Conservation (phyloP, 2,888 invertebrate genomes). For the Plagodis dolabraria region DNA sequence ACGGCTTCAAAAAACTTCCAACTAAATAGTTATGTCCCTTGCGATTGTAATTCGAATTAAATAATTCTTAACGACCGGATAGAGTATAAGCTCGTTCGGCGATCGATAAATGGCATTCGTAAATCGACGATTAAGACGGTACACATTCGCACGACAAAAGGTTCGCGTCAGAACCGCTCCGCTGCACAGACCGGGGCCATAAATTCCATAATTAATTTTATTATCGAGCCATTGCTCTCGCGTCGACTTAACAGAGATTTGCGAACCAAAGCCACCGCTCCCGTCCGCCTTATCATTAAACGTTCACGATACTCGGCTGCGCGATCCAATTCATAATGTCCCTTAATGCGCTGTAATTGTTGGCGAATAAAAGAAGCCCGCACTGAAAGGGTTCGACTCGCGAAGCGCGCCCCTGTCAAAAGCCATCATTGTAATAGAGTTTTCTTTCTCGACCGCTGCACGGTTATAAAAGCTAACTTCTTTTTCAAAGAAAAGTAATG, state of each 20-base stretch:
- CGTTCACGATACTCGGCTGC: constrained; percentile 63
- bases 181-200: constrained; percentile 54
- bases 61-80: constrained; percentile 56
- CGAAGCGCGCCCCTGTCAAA: constrained; percentile 64
- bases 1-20: constrained; percentile 34
- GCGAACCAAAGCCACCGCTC: constrained; percentile 70
- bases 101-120: constrained; percentile 62
- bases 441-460: constrained; percentile 68
- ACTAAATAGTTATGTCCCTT: constrained; percentile 55
- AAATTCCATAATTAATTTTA: constrained; percentile 81
- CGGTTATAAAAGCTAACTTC: constrained; percentile 77
- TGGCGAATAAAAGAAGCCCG: constrained; percentile 65
- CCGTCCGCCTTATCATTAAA: constrained; percentile 74
- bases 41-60: constrained; percentile 59
- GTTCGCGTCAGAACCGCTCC: constrained; percentile 50
- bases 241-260: constrained; percentile 77
- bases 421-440: constrained; percentile 76
- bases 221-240: constrained; percentile 70
- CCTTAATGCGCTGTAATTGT: constrained; percentile 71
- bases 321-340: constrained; percentile 61
- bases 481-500: constrained; percentile 80
- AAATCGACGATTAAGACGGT: constrained; percentile 74
- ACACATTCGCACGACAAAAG: constrained; percentile 68
- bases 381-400: constrained; percentile 59
- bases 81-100: constrained; percentile 48